Evolutionary conservation across 2,888 invertebrate species (phyloP).

Genomic region (Andrena flavipes): DNA sequence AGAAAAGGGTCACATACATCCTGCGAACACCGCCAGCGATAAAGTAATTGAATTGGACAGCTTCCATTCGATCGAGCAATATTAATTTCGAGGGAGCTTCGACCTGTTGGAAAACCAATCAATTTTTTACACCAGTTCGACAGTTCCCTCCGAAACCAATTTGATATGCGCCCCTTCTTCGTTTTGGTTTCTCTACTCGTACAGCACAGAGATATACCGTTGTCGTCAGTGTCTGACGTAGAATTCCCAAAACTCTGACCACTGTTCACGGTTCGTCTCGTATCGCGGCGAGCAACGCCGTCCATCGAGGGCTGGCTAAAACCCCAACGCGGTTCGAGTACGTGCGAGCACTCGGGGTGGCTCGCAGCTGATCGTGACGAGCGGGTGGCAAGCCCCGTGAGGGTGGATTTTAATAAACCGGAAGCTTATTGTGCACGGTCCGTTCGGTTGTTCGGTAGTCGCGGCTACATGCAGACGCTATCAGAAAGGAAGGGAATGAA

Average conservation of each 20-base stretch:
- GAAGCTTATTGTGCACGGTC: conserved; percentile 69
- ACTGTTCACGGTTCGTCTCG: not conserved
- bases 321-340: conserved; percentile 14
- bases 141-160: conserved; percentile 5
- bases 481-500: conserved; percentile 44
- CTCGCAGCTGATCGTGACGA: conserved; percentile 58
- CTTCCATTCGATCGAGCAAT: conserved; percentile 3
- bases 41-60: conserved; percentile 15
- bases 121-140: not conserved
- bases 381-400: conserved; percentile 15
- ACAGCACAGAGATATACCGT: not conserved
- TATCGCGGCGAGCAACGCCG: not conserved
- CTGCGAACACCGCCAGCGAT: not conserved
- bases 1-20: not conserved
- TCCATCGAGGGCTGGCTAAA: conserved; percentile 10
- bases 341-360: conserved; percentile 20
- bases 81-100: conserved; percentile 11
- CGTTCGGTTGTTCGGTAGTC: conserved; percentile 54
- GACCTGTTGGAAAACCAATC: conserved; percentile 8
- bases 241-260: not conserved
- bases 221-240: not conserved
- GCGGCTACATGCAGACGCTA: conserved; percentile 23
- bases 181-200: not conserved
- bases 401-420: conserved; percentile 73
- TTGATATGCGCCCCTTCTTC: not conserved